Conservation (phyloP, 2,113 vertebrate genomes). For the Hippocampus barbouri region DNA sequence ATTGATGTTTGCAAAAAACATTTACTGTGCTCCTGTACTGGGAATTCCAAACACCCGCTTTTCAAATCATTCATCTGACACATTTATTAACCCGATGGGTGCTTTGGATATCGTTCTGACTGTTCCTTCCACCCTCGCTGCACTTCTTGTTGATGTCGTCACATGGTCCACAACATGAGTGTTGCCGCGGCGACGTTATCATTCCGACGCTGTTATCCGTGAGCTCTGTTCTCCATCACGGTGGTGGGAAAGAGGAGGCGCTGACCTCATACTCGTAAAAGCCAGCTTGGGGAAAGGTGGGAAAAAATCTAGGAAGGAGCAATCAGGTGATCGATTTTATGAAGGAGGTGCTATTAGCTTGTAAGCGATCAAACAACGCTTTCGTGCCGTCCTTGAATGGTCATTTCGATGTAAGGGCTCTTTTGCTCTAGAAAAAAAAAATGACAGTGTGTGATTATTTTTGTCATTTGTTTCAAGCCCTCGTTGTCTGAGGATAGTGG, state of each 20-base stretch:
- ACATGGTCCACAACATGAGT: slow-evolving; percentile 36
- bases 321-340: background rate
- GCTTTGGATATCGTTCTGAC: background rate
- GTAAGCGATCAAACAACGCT: background rate
- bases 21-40: background rate
- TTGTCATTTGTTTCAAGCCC: too few species aligned
- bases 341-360: background rate
- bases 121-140: background rate
- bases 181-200: slow-evolving; percentile 47
- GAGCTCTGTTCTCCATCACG: slow-evolving; percentile 33
- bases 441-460: too few species aligned
- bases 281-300: slow-evolving; percentile 10
- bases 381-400: too few species aligned
- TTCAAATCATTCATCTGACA: background rate
- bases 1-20: background rate
- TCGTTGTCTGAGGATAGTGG: too few species aligned
- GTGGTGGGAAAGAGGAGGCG: background rate
- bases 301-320: background rate
- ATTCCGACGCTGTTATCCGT: slow-evolving; percentile 9
- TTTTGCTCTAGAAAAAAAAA: too few species aligned
- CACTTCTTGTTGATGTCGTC: slow-evolving; percentile 13
- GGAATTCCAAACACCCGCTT: background rate
- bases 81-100: background rate
- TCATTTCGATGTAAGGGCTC: too few species aligned
- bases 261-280: slow-evolving; percentile 28